Base-by-base conservation (phyloP, 2,888 invertebrate genomes). In the Koerneria pararmatus region DNA sequence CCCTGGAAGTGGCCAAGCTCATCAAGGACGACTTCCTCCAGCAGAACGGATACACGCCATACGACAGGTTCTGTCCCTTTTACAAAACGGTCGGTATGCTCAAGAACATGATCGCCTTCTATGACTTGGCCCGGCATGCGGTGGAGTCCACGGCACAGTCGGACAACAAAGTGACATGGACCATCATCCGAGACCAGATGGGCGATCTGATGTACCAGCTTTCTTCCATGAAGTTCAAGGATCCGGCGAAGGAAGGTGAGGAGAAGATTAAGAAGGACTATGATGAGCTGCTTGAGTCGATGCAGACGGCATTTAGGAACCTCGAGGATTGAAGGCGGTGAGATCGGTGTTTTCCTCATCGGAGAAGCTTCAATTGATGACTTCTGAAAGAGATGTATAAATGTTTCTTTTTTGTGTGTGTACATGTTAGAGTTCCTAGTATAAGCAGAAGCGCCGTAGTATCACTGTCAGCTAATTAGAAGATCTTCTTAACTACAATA, bases 61-160 rank as follows among this genome's bases (percentile, higher is more conserved):
- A 61, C 32, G 61, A 61, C 22, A 46, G 49, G 61, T 97, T 93
- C 89, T 98, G 97, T 84, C 97, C 97, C 81, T 98, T 98, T 89
- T 98, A 97, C 88, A 98, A 98, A 88, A 97, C 95, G n/a, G 93
- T 93, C 68, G 95, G 94, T 78, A 99, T 99, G 97, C 85, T 98
- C 84, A 90, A 89, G 85, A 98, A 97, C 88, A 95, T 98, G 86
- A 94, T 98, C 83, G 88, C 91, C 65, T 93, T 98, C 87, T 98
- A 95, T 86, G 97, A 99, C 86, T 90, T 95, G 91, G 90, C 97
- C 34, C 89, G 93, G 69, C 95, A 97, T 85, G 92, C 95, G 1
- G 95, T 99, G 1, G 97, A 98, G 87, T 90, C 92, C 71, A 98
- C 97, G 32, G 93, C 95, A 65, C 95, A 95, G 87, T 92, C 92